phyloP scores from a whole-genome alignment of 2,888 invertebrate genomes.

The Coenonympha arcania region DNA sequence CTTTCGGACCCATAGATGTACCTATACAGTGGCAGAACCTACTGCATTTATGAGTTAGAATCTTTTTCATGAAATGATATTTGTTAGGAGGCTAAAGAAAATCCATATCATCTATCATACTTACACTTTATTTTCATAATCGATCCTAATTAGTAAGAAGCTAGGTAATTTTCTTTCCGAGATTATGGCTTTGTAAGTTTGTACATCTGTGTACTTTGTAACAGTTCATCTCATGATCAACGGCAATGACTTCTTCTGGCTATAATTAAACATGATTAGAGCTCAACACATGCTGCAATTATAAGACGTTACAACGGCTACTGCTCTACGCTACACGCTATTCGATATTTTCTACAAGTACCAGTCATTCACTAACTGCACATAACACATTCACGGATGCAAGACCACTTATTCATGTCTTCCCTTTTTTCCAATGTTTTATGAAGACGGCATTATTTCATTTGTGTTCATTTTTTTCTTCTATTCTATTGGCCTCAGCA shows the following conservation, averaged over 20 bases:
- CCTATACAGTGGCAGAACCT: too few species aligned
- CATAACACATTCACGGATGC: constrained; percentile 62
- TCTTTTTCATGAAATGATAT: too few species aligned
- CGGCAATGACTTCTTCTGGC: constrained; percentile 66
- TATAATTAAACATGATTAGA: constrained; percentile 72
- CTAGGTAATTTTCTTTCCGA: too few species aligned
- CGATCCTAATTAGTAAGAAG: too few species aligned
- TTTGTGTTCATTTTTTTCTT: too few species aligned
- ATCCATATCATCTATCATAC: too few species aligned
- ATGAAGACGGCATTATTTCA: too few species aligned
- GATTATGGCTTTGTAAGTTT: constrained; percentile 53
- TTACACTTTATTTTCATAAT: too few species aligned
- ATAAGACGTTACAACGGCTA: constrained; percentile 67
- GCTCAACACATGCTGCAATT: constrained; percentile 71
- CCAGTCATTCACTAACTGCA: constrained; percentile 60
- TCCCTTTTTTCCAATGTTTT: not conserved
- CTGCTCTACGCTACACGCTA: constrained; percentile 57
- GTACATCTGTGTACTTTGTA: constrained; percentile 62
- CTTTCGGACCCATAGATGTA: too few species aligned
- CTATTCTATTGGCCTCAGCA: too few species aligned
- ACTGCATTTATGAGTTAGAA: too few species aligned
- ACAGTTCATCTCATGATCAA: constrained; percentile 73
- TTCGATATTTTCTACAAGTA: constrained; percentile 52
- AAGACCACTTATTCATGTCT: constrained; percentile 18
- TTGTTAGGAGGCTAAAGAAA: too few species aligned